Base-by-base conservation (phyloP, 2,113 vertebrate genomes). In the Sciurus niger region DNA sequence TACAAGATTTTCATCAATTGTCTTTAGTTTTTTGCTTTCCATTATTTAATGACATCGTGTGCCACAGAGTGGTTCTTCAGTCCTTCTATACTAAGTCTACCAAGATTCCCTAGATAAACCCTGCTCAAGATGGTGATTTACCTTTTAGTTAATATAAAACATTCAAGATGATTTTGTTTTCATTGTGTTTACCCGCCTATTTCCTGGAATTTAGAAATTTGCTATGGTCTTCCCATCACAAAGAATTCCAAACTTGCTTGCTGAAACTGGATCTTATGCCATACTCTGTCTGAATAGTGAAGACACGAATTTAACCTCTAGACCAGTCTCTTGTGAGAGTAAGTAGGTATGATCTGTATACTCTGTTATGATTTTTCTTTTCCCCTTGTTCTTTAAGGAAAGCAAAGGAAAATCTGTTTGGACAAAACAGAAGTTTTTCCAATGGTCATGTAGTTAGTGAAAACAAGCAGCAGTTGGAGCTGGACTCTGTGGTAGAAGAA, bases 401-500 rank as follows among this genome's bases (percentile, higher is more conserved):
- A 96, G 98, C 97, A 65, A 99, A 98, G 93, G 97, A 99, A 94
- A 98, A 82, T 79, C 98, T 98, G 55, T 98, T 98, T 70, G 96
- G 97, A 93, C 95, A 98, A 93, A 98, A 97, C 89, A 90, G 95
- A 84, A 98, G 95, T n/a, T 82, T 96, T 89, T 74, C 98, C 5
- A 91, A 87, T 97, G 98, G 97, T 85, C 80, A 96, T 37, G 89
- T 67, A 78, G 93, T 97, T 68, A 72, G 55, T 93, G 98, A 98
- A 97, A 99, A 99, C 96, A 84, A 87, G 2, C 95, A 97, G 8
- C 73, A 96, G 22, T 94, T 84, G 94, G 96, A 97, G 48, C 95
- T 98, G 37, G 97, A 98, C 40, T 98, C 96, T 8, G 98, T 99
- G 77, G 98, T 98, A 94, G 98, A 99, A 92, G 98, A 99, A 96